Percentiles rank a stretch among this genome's conserved stretches.
phyloP scores from a whole-genome alignment of 2,113 vertebrate genomes.

The Oreamnos americanus region DNA sequence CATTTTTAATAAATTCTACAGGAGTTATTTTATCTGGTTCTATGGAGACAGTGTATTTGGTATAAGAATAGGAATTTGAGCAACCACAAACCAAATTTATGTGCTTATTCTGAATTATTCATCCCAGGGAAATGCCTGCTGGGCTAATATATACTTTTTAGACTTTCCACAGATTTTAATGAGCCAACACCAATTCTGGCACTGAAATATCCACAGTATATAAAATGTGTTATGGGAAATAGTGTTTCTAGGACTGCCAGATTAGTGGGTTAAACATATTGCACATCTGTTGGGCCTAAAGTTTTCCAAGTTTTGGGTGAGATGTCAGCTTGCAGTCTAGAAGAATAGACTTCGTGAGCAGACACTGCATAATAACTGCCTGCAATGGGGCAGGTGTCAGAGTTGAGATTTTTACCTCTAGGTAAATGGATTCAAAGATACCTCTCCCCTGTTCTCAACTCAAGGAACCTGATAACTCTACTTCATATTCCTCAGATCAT shows the following conservation, averaged over 20 bases:
- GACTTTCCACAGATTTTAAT: constrained; percentile 31
- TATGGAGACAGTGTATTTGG: not conserved
- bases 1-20: not conserved
- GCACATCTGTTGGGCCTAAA: not conserved
- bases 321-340: not conserved
- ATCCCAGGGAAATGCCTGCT: constrained; percentile 31
- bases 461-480: not conserved
- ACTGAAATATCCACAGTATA: not conserved
- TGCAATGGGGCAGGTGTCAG: not conserved
- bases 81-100: constrained; percentile 46
- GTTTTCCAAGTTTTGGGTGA: not conserved
- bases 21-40: constrained; percentile 21
- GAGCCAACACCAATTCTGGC: constrained; percentile 41
- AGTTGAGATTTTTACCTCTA: not conserved
- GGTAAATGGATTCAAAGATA: not conserved
- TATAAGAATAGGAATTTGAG: constrained; percentile 29
- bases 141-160: constrained; percentile 40
- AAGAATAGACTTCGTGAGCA: not conserved
- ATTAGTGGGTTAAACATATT: constrained; percentile 27
- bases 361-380: not conserved
- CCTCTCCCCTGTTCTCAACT: not conserved
- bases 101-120: constrained; percentile 42
- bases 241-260: constrained; percentile 12
- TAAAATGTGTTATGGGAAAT: constrained; percentile 39
- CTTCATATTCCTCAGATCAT: not conserved